Evolutionary conservation across 2,113 vertebrate genomes (phyloP).

Genomic region (Archilochus colubris): DNA sequence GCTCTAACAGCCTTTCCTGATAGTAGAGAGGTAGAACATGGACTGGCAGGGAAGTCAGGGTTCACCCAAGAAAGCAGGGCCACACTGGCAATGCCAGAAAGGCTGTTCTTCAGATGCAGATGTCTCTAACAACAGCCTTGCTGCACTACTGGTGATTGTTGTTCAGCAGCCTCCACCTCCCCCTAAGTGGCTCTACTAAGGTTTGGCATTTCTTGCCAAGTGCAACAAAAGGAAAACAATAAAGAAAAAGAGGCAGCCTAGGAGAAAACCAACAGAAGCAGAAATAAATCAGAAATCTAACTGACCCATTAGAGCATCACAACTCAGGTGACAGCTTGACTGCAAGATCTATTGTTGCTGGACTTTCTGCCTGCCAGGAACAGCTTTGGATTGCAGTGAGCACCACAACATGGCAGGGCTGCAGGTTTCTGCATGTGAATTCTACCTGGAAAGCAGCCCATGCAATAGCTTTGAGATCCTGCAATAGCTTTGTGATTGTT

Average conservation of each 20-base stretch:
- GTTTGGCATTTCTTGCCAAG: neutral
- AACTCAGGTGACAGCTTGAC: neutral
- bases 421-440: conserved; percentile 45
- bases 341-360: neutral
- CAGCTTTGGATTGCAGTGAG: neutral
- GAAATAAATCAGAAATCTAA: conserved; percentile 18
- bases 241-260: neutral
- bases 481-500: neutral
- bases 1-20: neutral
- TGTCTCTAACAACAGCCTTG: neutral
- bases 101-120: neutral
- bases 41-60: neutral
- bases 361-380: neutral
- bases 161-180: neutral
- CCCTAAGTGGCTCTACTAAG: neutral
- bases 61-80: neutral
- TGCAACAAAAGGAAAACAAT: conserved; percentile 15
- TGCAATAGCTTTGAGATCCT: neutral
- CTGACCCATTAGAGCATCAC: neutral
- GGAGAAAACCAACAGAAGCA: conserved; percentile 9
- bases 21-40: neutral
- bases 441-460: conserved; percentile 38
- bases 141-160: neutral
- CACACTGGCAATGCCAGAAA: neutral
- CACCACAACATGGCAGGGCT: neutral